phyloP scores from a whole-genome alignment of 2,113 vertebrate genomes.

The Pontoporia blainvillei region DNA sequence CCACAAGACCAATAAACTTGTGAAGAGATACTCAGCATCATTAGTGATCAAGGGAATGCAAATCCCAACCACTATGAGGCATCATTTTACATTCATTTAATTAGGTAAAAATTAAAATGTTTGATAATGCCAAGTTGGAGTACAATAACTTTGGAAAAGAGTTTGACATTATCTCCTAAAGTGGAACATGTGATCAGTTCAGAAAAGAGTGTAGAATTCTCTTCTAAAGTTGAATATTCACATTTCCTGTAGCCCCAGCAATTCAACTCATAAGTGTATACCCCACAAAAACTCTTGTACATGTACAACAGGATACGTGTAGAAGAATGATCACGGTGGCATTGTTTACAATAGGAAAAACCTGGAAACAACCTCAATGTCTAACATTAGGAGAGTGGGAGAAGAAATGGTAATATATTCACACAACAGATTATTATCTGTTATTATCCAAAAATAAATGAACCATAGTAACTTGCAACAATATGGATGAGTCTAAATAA shows the following conservation, averaged over 20 bases:
- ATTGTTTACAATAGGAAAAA: background rate
- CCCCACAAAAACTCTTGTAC: background rate
- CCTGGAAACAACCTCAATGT: background rate
- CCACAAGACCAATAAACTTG: background rate
- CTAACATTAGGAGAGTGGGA: background rate
- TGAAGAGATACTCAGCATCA: background rate
- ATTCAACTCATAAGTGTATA: background rate
- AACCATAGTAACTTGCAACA: background rate
- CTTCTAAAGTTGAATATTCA: background rate
- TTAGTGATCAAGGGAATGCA: background rate
- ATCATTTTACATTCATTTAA: background rate
- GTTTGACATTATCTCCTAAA: background rate
- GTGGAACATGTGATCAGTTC: background rate
- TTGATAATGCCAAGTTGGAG: background rate
- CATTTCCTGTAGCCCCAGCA: background rate
- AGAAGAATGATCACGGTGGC: background rate
- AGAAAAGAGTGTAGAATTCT: background rate
- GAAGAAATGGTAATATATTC: background rate
- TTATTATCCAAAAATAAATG: background rate
- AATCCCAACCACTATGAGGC: background rate
- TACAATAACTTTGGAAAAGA: background rate
- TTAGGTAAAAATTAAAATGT: conserved; percentile 25
- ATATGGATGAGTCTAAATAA: background rate
- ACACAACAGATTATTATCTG: background rate
- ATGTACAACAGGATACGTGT: background rate